Conservation (phyloP, 2,113 vertebrate species). For the Anolis sagrei region DNA sequence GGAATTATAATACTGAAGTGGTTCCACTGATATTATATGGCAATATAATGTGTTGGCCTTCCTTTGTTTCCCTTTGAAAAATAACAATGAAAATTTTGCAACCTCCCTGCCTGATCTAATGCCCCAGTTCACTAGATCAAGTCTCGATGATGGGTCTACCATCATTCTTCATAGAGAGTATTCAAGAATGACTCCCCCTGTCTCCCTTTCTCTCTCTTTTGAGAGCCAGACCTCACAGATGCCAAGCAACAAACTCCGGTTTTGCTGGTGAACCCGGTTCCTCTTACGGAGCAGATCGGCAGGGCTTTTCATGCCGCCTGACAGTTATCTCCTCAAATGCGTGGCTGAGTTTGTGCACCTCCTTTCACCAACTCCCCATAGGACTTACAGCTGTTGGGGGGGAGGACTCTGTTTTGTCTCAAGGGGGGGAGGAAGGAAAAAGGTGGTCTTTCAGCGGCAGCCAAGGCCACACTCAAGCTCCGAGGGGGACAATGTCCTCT, state of each 20-base stretch:
- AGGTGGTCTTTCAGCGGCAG: slow-evolving; percentile 76
- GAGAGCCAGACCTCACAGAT: slow-evolving; percentile 73
- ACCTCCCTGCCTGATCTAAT: no score
- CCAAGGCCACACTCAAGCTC: slow-evolving; percentile 72
- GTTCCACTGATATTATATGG: no score
- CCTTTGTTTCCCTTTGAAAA: no score
- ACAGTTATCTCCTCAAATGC: slow-evolving; percentile 77
- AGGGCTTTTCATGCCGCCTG: slow-evolving; percentile 77
- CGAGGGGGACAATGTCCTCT: slow-evolving; percentile 77
- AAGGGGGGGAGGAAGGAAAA: slow-evolving; percentile 58
- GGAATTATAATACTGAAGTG: no score
- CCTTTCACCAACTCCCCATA: slow-evolving; percentile 74
- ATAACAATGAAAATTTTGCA: no score
- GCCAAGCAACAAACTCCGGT: slow-evolving; percentile 78
- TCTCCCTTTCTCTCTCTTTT: neutral
- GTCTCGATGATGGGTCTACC: no score
- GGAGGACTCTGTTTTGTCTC: slow-evolving; percentile 80
- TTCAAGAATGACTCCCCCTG: slow-evolving; percentile 47
- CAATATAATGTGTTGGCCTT: no score
- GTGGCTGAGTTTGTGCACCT: slow-evolving; percentile 69
- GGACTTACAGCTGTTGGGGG: slow-evolving; percentile 65
- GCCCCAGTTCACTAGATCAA: no score
- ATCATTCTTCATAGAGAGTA: no score
- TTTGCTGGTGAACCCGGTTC: slow-evolving; percentile 72
- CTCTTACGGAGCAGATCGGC: slow-evolving; percentile 68